Evolutionary conservation across 2,797 vertebrate genomes (phyloP).

Genomic region (Salarias fasciatus): DNA sequence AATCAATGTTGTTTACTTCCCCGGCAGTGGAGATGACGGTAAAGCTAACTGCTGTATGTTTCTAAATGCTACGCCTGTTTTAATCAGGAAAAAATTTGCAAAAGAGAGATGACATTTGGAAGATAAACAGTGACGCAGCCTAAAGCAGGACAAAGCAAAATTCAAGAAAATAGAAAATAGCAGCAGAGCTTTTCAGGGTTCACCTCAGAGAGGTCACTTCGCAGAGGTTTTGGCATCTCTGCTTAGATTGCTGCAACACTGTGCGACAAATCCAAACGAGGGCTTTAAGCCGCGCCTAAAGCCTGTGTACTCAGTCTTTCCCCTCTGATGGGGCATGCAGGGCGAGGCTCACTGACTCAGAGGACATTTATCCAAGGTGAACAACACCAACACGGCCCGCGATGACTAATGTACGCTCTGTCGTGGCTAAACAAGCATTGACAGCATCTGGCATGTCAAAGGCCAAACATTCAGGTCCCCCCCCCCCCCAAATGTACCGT

Average conservation of each 20-base stretch:
- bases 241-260: slow-evolving; percentile 46
- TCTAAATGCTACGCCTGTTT: too few species aligned
- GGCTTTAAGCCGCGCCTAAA: slow-evolving; percentile 68
- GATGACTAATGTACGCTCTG: slow-evolving; percentile 40
- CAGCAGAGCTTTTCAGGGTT: slow-evolving; percentile 51
- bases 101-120: slow-evolving; percentile 15
- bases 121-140: slow-evolving; percentile 18
- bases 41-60: too few species aligned
- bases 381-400: slow-evolving; percentile 27
- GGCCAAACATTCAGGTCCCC: slow-evolving; percentile 37
- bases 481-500: slow-evolving; percentile 26
- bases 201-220: slow-evolving; percentile 70
- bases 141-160: slow-evolving; percentile 38
- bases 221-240: slow-evolving; percentile 47
- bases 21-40: too few species aligned
- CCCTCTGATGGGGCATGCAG: slow-evolving; percentile 64
- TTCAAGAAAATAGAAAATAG: too few species aligned
- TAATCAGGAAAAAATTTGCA: not conserved
- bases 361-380: slow-evolving; percentile 70
- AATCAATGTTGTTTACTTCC: too few species aligned
- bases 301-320: slow-evolving; percentile 74
- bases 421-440: slow-evolving; percentile 38
- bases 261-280: slow-evolving; percentile 64
- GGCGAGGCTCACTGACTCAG: slow-evolving; percentile 56
- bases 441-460: slow-evolving; percentile 42